phyloP scores from a whole-genome alignment of 2,797 vertebrate genomes.

The Acanthopagrus latus region DNA sequence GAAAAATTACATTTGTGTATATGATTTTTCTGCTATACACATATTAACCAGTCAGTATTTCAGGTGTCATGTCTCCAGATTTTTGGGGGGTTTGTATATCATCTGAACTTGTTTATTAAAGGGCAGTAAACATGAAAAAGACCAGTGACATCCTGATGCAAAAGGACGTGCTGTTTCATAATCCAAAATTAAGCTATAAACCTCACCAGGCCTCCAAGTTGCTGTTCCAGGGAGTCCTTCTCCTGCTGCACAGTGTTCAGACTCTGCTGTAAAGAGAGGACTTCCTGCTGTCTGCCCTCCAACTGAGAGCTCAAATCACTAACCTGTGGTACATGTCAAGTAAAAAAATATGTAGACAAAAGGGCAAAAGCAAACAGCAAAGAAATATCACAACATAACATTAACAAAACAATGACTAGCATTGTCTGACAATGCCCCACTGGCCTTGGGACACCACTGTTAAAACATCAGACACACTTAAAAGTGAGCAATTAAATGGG shows the following conservation, averaged over 20 bases:
- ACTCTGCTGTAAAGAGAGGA: slow-evolving; percentile 87
- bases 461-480: slow-evolving; percentile 13
- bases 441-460: not conserved
- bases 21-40: not conserved
- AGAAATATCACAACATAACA: slow-evolving; percentile 44
- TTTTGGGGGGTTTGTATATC: not conserved
- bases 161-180: not conserved
- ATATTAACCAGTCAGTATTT: not conserved
- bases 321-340: slow-evolving; percentile 83
- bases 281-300: slow-evolving; percentile 87
- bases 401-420: slow-evolving; percentile 1
- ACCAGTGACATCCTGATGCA: not conserved
- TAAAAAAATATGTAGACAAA: slow-evolving; percentile 21
- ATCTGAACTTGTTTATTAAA: slow-evolving; percentile 1
- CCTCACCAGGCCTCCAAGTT: slow-evolving; percentile 91
- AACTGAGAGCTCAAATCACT: slow-evolving; percentile 88
- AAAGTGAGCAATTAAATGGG: not conserved
- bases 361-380: slow-evolving; percentile 43
- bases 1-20: slow-evolving; percentile 11
- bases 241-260: slow-evolving; percentile 86
- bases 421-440: not conserved
- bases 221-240: slow-evolving; percentile 88
- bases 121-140: not conserved
- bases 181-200: not conserved
- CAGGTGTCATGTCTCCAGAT: no score